Evolutionary conservation across 2,797 vertebrate genomes (phyloP).

Genomic region (Dermochelys coriacea): DNA sequence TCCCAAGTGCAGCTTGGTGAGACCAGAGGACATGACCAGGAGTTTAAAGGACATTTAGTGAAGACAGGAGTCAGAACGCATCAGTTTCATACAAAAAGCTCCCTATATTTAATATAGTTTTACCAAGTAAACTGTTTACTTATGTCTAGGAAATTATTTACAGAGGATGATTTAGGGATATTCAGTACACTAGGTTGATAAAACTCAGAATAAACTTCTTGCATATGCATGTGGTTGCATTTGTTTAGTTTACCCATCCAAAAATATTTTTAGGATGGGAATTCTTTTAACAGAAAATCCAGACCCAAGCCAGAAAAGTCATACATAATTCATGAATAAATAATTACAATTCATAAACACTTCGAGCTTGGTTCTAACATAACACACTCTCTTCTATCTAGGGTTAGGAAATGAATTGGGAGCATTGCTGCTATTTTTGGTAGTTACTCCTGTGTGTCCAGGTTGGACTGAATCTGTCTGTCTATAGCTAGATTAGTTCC

Average conservation of each 20-base stretch:
- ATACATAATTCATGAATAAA: slow-evolving; percentile 80
- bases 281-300: slow-evolving; percentile 64
- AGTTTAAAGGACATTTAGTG: slow-evolving; percentile 55
- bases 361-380: slow-evolving; percentile 34
- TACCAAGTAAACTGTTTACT: slow-evolving; percentile 43
- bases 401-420: slow-evolving; percentile 32
- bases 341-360: slow-evolving; percentile 78
- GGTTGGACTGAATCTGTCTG: neutral
- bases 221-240: neutral
- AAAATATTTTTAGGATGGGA: slow-evolving; percentile 76
- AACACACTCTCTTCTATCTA: slow-evolving; percentile 15
- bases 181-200: slow-evolving; percentile 45
- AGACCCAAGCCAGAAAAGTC: slow-evolving; percentile 68
- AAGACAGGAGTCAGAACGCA: slow-evolving; percentile 60
- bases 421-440: slow-evolving; percentile 38
- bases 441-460: neutral
- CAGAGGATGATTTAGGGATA: slow-evolving; percentile 70
- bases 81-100: slow-evolving; percentile 49
- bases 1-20: slow-evolving; percentile 66
- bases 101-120: neutral
- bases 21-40: slow-evolving; percentile 44
- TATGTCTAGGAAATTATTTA: slow-evolving; percentile 47
- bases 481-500: slow-evolving; percentile 3
- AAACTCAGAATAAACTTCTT: slow-evolving; percentile 58
- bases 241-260: slow-evolving; percentile 54